A percentile compares a stretch with the other conserved stretches of the same genome.
These are phyloP conservation scores for Alectura lathami DNA, from an alignment of 2,113 vertebrate genomes.

Conservation along the genomic window DNA sequence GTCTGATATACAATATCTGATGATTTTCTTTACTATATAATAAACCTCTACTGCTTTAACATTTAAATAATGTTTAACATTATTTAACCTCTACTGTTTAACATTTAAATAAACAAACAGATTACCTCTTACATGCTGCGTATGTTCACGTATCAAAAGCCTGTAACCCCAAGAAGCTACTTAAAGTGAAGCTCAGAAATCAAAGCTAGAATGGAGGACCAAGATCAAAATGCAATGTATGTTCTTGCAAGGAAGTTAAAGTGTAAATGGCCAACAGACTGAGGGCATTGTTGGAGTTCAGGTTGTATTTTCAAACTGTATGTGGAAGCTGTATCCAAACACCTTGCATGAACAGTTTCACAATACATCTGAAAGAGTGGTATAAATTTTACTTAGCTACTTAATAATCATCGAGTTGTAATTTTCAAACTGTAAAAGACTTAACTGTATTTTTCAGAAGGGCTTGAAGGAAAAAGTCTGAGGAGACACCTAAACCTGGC, in stretches of 20 bases:
- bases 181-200: background rate
- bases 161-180: background rate
- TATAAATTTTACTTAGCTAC: background rate
- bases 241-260: background rate
- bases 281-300: background rate
- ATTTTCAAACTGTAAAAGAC: background rate
- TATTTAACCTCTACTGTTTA: background rate
- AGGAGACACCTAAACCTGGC: constrained; percentile 21
- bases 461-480: constrained; percentile 12
- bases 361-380: background rate
- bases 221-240: rapidly evolving
- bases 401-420: background rate
- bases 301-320: background rate
- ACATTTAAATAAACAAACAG: background rate
- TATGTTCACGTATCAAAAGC: background rate
- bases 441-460: constrained; percentile 4
- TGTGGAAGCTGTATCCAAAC: background rate
- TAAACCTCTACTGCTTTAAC: too few relatives aligned
- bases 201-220: rapidly evolving
- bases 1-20: too few relatives aligned
- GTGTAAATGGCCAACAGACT: background rate
- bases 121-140: too few relatives aligned
- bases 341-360: background rate
- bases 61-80: too few relatives aligned
- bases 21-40: background rate